phyloP scores from a whole-genome alignment of 2,888 invertebrate genomes.

The Xanthia icteritia region DNA sequence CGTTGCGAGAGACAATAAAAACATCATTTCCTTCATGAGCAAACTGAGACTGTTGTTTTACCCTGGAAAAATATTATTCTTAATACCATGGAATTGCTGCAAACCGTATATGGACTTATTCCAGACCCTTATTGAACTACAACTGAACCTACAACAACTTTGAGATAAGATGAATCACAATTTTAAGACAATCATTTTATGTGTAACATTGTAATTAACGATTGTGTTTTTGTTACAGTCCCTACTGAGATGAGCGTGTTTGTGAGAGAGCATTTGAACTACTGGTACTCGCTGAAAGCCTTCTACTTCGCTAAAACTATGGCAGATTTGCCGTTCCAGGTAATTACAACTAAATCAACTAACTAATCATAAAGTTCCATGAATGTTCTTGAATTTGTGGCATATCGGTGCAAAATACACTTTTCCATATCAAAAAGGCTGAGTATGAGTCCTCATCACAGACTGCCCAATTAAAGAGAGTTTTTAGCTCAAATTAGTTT shows the following conservation, averaged over 20 bases:
- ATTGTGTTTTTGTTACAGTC: constrained; percentile 92
- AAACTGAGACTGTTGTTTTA: background rate
- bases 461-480: background rate
- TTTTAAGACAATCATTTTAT: too few relatives aligned
- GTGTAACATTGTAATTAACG: background rate
- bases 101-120: background rate
- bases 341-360: constrained; percentile 80
- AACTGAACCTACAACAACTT: background rate
- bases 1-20: background rate
- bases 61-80: background rate
- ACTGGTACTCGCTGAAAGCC: constrained; percentile 99
- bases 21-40: background rate
- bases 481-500: background rate
- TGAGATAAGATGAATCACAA: background rate
- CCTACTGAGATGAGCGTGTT: constrained; percentile 98
- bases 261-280: constrained; percentile 98
- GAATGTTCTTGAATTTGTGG: background rate
- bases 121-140: background rate
- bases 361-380: background rate
- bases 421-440: background rate
- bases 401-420: background rate
- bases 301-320: constrained; percentile 99
- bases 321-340: constrained; percentile 98
- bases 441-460: background rate
- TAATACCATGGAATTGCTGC: background rate